A percentile compares a stretch with the other conserved stretches of the same genome.
Evolutionary conservation across 1,140 invertebrate genomes (phyloP).

Genomic region (Scaptomyza graminum): DNA sequence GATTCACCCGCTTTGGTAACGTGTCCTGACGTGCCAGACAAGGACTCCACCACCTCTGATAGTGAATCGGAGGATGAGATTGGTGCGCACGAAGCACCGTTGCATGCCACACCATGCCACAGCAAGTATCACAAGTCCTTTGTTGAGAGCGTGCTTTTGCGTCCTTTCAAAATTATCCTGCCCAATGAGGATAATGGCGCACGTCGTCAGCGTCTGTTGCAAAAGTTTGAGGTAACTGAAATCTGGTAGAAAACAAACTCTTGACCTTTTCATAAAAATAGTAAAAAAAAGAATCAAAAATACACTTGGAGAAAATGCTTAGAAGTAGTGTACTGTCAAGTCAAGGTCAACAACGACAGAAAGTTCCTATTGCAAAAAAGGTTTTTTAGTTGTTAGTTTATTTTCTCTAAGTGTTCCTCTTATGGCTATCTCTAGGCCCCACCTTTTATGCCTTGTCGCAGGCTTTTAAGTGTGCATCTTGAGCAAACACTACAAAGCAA

Average conservation of each 20-base stretch:
- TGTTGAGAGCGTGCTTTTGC: conserved; percentile 74
- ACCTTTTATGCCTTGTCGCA: not conserved
- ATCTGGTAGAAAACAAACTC: conserved; percentile 66
- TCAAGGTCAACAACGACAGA: no score
- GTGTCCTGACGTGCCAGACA: conserved; percentile 35
- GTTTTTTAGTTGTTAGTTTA: no score
- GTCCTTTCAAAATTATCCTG: conserved; percentile 77
- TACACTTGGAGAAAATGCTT: no score
- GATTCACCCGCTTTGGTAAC: conserved; percentile 61
- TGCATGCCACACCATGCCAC: conserved; percentile 35
- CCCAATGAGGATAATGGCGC: conserved; percentile 75
- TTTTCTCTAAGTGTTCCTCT: not conserved
- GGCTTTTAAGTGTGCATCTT: conserved; percentile 34
- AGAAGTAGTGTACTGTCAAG: no score
- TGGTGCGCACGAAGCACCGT: not conserved
- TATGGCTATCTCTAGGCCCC: not conserved
- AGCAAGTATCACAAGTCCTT: conserved; percentile 80
- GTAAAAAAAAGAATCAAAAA: no score
- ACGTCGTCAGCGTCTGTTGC: conserved; percentile 69
- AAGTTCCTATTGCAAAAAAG: no score
- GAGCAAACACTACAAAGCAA: conserved; percentile 31
- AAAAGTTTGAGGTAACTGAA: conserved; percentile 82
- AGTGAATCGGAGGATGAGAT: conserved; percentile 5
- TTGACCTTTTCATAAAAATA: conserved; percentile 32
- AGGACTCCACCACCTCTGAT: conserved; percentile 4